phyloP scores from a whole-genome alignment of 2,113 vertebrate genomes.

The Macheiramphus alcinus region DNA sequence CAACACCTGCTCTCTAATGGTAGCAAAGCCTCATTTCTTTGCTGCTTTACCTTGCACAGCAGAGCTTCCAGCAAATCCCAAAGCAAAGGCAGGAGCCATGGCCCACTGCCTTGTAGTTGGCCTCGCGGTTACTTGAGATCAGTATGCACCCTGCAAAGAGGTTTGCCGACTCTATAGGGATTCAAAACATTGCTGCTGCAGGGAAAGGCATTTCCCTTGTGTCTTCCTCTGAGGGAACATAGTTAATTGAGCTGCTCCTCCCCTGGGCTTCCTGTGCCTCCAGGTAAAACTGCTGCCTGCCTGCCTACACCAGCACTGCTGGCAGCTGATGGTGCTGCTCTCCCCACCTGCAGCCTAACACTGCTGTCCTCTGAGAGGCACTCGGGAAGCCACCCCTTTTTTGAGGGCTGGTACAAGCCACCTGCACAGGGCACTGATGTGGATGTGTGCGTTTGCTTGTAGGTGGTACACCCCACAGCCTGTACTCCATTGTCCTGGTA shows the following conservation, averaged over 20 bases:
- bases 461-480: background rate
- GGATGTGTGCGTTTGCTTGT: background rate
- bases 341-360: fast-evolving
- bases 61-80: background rate
- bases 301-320: background rate
- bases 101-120: background rate
- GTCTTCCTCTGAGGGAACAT: background rate
- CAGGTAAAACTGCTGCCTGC: background rate
- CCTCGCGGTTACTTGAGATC: background rate
- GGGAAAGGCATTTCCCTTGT: background rate
- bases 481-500: too few species aligned
- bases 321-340: background rate
- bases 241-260: background rate
- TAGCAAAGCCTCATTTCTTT: background rate
- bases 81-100: background rate
- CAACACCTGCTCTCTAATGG: background rate
- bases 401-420: background rate
- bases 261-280: background rate
- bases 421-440: background rate
- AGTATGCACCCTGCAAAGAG: fast-evolving
- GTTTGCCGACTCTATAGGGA: background rate
- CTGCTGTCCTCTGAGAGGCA: background rate
- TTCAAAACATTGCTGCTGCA: background rate
- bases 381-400: background rate
- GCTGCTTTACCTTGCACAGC: background rate